Evolutionary conservation across 2,797 vertebrate species (phyloP), one percentile per base, ranked within the genome.

Genomic region (Moxostoma hubbsi): DNA sequence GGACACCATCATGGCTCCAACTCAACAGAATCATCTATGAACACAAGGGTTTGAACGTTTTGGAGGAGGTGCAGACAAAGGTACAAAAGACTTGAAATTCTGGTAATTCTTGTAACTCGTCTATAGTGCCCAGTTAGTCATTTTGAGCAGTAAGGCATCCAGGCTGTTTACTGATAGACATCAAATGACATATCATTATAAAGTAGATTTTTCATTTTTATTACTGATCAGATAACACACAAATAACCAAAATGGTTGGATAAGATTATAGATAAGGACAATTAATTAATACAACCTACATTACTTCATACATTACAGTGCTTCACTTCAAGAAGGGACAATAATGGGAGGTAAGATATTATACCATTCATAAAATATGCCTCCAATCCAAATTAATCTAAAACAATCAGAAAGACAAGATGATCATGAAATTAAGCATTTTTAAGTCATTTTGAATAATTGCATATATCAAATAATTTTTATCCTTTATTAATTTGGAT

Each of bases 321-420:
- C 36, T 2, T 75, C 10, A 13, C 7, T 46, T 55, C 24, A 13
- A 18, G 12, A 66, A 2, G 1, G 13, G 54, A 58, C 15, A 47
- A 58, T 13, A 61, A 75, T 75, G 73, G 73, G 73, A 75, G 73
- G 73, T 75, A 75, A 64, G 73, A 46, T 2, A 65, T 11, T 4
- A 55, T 9, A 59, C 9, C 36, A 11, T 43, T 47, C 11, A 51
- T 10, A 51, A 53, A 5, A 13, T 9, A 36, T 36, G 6, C 18
- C 0, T 68, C 8, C 36, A 9, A 10, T 55, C 8, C 6, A 10
- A 55, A 55, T 5, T 24, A 24, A 24, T 24, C 24, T 24, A 24
- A 24, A 24, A 24, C 24, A 24, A 24, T 24, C 24, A 24, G 2
- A 24, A 24, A 24, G 24, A 24, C 24, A 24, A 24, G 24, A 24